Evolutionary conservation across 2,888 invertebrate genomes (phyloP).

Genomic region (Lypha dubia): DNA sequence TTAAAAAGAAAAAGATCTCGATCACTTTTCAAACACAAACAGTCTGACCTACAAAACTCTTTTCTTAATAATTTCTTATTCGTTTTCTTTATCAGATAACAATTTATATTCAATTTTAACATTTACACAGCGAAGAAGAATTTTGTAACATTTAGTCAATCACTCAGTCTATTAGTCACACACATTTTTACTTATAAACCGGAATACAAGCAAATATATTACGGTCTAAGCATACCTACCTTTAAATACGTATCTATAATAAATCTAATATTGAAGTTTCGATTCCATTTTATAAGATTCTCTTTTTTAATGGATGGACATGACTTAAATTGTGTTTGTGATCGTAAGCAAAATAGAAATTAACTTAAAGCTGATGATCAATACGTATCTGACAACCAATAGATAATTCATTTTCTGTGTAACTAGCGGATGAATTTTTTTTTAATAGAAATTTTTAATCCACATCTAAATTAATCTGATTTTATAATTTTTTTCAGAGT

Average conservation of each 20-base stretch:
- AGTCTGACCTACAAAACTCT: conserved; percentile 51
- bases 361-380: conserved; percentile 47
- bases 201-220: background rate
- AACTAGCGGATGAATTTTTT: background rate
- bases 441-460: conserved; percentile 28
- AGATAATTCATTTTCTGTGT: conserved; percentile 54
- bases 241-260: background rate
- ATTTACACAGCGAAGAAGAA: conserved; percentile 14
- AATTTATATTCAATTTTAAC: conserved; percentile 27
- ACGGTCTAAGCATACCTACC: conserved; percentile 4
- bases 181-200: conserved; percentile 14
- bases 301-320: conserved; percentile 24
- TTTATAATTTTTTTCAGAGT: conserved; percentile 26
- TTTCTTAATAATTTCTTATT: conserved; percentile 13
- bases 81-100: conserved; percentile 44
- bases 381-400: conserved; percentile 42
- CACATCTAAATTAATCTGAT: conserved; percentile 52
- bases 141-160: conserved; percentile 1
- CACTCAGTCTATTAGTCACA: background rate
- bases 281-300: conserved; percentile 34
- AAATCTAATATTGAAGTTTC: conserved; percentile 29
- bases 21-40: conserved; percentile 20
- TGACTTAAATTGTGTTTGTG: conserved; percentile 21
- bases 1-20: conserved; percentile 12
- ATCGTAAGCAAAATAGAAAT: conserved; percentile 31